phyloP scores from a whole-genome alignment of 2,113 vertebrate species.

The Phycodurus eques region DNA sequence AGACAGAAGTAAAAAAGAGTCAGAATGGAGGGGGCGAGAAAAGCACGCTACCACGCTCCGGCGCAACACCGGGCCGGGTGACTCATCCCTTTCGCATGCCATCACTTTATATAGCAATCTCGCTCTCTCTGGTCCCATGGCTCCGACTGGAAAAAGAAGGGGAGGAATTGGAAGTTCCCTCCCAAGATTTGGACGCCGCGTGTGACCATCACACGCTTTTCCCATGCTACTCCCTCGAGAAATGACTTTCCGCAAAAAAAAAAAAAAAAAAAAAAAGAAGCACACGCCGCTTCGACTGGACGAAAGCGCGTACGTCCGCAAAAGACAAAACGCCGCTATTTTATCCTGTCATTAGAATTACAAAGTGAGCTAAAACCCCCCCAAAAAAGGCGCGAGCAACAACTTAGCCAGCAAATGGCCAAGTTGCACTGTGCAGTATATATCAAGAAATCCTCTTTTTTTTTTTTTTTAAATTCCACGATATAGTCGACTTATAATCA shows the following conservation, averaged over 20 bases:
- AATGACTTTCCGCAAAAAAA: not conserved
- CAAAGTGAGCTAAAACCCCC: not conserved
- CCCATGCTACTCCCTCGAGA: constrained; percentile 34
- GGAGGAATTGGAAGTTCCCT: constrained; percentile 26
- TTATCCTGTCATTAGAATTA: not conserved
- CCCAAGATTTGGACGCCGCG: constrained; percentile 36
- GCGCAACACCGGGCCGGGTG: constrained; percentile 39
- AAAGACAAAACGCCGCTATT: not conserved
- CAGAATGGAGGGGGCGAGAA: not conserved
- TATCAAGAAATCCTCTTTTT: no score
- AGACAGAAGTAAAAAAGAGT: not conserved
- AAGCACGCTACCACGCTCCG: constrained; percentile 9
- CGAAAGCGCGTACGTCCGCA: not conserved
- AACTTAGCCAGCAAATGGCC: not conserved
- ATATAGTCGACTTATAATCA: not conserved
- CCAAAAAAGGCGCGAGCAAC: not conserved
- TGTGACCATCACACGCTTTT: constrained; percentile 38
- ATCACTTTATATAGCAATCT: constrained; percentile 71
- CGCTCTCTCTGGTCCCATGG: constrained; percentile 32
- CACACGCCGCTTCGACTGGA: not conserved
- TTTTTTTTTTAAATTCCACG: not conserved
- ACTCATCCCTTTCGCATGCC: constrained; percentile 59
- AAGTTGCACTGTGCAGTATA: no score
- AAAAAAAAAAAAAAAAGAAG: no score
- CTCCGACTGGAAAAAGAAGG: constrained; percentile 47